phyloP scores from a whole-genome alignment of 2,888 invertebrate species.

The Julus scandinavius region DNA sequence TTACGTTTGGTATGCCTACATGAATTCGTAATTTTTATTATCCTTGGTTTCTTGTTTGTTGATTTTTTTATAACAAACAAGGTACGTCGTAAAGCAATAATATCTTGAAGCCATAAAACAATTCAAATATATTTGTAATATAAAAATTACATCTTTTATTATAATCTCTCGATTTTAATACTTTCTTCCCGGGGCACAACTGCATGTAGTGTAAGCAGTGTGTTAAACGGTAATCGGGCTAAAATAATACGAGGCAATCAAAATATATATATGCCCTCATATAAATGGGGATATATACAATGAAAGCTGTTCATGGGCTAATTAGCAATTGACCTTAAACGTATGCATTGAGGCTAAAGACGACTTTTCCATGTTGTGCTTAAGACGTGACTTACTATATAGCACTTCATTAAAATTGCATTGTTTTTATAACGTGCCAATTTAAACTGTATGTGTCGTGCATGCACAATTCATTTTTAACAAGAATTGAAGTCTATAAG shows the following conservation, averaged over 20 bases:
- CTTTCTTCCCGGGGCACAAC: slow-evolving; percentile 8
- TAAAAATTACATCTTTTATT: slow-evolving; percentile 13
- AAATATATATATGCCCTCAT: slow-evolving; percentile 31
- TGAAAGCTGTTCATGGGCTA: slow-evolving; percentile 20
- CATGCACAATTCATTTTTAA: not conserved
- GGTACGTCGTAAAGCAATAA: slow-evolving; percentile 26
- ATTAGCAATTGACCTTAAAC: slow-evolving; percentile 33
- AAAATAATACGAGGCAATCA: slow-evolving; percentile 25
- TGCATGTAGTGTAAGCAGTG: not conserved
- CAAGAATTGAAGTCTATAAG: not conserved
- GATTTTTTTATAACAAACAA: slow-evolving; percentile 9
- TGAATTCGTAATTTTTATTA: slow-evolving; percentile 26
- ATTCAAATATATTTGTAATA: not conserved
- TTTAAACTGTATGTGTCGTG: not conserved
- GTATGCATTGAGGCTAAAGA: slow-evolving; percentile 33
- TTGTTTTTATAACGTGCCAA: not conserved
- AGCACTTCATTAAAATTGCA: slow-evolving; percentile 24
- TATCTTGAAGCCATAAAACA: slow-evolving; percentile 11
- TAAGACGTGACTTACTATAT: not conserved
- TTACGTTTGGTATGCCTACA: not conserved
- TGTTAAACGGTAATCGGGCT: slow-evolving; percentile 33
- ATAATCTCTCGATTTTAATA: slow-evolving; percentile 42
- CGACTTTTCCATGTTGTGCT: slow-evolving; percentile 25
- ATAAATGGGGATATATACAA: too few relatives aligned
- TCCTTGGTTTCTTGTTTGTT: slow-evolving; percentile 33